phyloP scores from a whole-genome alignment of 2,113 vertebrate species.

The Chamaetylas fuelleborni region DNA sequence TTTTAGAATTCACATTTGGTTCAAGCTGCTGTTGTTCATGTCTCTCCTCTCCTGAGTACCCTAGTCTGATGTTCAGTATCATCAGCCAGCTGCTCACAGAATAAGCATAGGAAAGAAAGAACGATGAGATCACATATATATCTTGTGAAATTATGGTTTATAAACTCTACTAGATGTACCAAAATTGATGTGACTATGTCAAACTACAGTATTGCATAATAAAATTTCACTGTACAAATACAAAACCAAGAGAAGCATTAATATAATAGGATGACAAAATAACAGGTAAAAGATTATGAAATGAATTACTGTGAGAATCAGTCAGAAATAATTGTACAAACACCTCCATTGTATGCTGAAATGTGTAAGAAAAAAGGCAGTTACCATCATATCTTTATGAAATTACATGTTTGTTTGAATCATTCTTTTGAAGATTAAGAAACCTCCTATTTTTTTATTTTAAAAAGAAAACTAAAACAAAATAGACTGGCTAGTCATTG shows the following conservation, averaged over 20 bases:
- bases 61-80: not conserved
- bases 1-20: not conserved
- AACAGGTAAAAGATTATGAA: not conserved
- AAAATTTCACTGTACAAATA: not conserved
- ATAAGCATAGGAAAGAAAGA: not conserved
- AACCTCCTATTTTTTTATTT: not conserved
- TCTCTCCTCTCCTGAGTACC: not conserved
- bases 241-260: not conserved
- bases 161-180: not conserved
- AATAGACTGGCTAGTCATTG: not conserved
- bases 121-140: not conserved
- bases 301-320: not conserved
- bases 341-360: not conserved
- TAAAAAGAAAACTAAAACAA: not conserved
- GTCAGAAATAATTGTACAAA: not conserved
- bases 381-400: not conserved
- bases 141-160: not conserved
- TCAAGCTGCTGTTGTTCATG: fast-evolving
- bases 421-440: not conserved
- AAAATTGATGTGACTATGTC: not conserved
- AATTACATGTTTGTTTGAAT: not conserved
- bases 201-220: not conserved
- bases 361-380: not conserved
- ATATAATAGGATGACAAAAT: not conserved
- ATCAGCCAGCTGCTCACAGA: not conserved